Evolutionary conservation across 1,140 invertebrate genomes (phyloP).

Genomic region (Psilanteris sp.): DNA sequence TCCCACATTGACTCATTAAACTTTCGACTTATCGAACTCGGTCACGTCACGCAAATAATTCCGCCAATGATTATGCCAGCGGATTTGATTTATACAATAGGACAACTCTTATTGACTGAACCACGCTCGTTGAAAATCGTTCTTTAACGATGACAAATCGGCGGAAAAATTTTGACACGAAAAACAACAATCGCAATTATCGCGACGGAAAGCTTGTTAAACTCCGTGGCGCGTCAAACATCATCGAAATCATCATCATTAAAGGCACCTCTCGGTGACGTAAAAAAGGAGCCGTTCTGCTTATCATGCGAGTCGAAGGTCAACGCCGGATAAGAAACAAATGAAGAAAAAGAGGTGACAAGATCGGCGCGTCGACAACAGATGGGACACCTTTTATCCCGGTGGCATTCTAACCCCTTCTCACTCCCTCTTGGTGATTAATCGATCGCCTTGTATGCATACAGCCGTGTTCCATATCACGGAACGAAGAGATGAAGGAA

Average conservation of each 20-base stretch:
- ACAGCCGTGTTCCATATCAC: constrained; percentile 51
- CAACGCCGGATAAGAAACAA: constrained; percentile 33
- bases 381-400: constrained; percentile 57
- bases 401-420: constrained; percentile 51
- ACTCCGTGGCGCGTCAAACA: constrained; percentile 13
- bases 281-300: constrained; percentile 29
- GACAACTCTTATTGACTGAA: too few relatives aligned
- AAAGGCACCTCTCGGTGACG: constrained; percentile 9
- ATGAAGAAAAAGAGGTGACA: constrained; percentile 46
- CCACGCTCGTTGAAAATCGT: too few relatives aligned
- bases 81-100: too few relatives aligned
- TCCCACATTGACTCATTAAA: too few relatives aligned
- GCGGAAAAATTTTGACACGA: too few relatives aligned
- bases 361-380: constrained; percentile 53
- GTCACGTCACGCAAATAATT: too few relatives aligned
- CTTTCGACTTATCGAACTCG: too few relatives aligned
- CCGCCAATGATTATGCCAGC: too few relatives aligned
- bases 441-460: constrained; percentile 58
- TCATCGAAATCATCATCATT: constrained; percentile 28
- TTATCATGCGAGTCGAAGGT: constrained; percentile 55
- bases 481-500: constrained; percentile 54
- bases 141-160: too few relatives aligned
- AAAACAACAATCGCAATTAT: constrained; percentile 19
- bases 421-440: constrained; percentile 49
- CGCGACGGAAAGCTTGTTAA: constrained; percentile 9